Percentiles rank a stretch among this genome's conserved stretches.
Conservation (phyloP, 2,113 vertebrate genomes). For the Hemichromis elongatus region DNA sequence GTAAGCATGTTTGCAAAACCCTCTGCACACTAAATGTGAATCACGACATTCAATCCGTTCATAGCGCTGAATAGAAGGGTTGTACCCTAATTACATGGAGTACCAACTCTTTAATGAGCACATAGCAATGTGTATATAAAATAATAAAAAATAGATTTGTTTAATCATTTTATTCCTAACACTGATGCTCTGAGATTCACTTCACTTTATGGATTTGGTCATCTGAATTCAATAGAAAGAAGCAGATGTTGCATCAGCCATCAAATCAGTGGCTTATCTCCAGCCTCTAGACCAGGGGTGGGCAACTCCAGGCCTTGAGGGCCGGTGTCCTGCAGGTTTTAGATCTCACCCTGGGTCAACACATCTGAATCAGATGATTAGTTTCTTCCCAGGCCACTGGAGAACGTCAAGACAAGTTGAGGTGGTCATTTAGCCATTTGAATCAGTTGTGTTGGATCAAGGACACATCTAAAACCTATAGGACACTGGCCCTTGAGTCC, state of each 20-base stretch:
- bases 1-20: neutral
- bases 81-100: neutral
- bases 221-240: neutral
- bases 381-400: too few species aligned
- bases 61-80: neutral
- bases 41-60: neutral
- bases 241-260: neutral
- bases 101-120: neutral
- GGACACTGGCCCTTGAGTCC: too few species aligned
- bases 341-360: too few species aligned
- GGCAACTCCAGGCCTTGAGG: too few species aligned
- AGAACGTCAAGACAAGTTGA: too few species aligned
- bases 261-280: neutral
- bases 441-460: too few species aligned
- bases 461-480: too few species aligned
- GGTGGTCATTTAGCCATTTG: too few species aligned
- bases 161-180: neutral
- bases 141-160: fast-evolving
- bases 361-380: too few species aligned
- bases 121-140: neutral
- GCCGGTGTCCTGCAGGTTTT: too few species aligned
- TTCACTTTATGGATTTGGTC: neutral
- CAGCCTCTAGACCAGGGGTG: too few species aligned
- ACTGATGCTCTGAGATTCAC: neutral
- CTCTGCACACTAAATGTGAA: neutral